Conservation (phyloP, 30 jellyfish, hydroid and myxozoan genomes). For the Rhopilema esculentum region DNA sequence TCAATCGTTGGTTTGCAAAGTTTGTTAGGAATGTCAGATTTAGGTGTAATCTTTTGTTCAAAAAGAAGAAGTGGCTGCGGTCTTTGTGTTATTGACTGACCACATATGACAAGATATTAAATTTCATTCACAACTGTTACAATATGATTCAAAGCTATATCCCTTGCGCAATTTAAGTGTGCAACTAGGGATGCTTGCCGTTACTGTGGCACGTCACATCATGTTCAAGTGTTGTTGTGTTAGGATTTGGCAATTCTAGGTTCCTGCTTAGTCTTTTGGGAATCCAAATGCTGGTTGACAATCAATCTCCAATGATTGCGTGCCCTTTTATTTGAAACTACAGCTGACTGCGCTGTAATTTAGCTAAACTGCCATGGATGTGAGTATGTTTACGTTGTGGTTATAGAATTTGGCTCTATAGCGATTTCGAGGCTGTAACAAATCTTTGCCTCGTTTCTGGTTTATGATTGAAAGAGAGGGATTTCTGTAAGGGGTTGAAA, state of each 20-base stretch:
- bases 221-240: no score
- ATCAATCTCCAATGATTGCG: not conserved
- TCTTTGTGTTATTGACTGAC: not conserved
- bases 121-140: not conserved
- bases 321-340: not conserved
- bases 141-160: no score
- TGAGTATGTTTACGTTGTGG: not conserved
- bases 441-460: not conserved
- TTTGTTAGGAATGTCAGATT: not conserved
- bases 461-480: not conserved
- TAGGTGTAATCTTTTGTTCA: not conserved
- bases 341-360: not conserved
- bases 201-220: no score
- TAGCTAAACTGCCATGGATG: not conserved
- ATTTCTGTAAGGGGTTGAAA: not conserved
- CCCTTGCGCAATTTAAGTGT: no score
- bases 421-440: not conserved
- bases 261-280: no score
- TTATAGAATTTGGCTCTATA: not conserved
- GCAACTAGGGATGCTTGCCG: no score
- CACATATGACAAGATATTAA: conserved; percentile 30
- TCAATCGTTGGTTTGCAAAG: not conserved
- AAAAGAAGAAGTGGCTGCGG: not conserved
- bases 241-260: no score
- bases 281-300: no score